phyloP scores from a whole-genome alignment of 2,888 invertebrate species.

The Euplagia quadripunctaria region DNA sequence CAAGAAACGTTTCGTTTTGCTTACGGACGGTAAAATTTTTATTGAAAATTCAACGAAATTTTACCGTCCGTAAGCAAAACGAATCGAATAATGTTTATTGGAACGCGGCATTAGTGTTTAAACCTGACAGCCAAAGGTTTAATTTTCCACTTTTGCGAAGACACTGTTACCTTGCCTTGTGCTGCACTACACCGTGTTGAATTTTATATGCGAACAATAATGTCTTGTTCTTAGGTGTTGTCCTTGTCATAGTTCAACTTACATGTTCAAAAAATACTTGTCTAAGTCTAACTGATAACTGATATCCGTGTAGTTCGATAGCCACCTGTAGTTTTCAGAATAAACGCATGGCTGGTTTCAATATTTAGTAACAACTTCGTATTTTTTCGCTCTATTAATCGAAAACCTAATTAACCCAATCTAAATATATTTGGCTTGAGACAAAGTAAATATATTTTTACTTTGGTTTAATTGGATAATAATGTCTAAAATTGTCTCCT shows the following conservation, averaged over 20 bases:
- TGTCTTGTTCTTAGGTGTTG: no score
- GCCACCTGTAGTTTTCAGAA: neutral
- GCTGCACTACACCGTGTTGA: no score
- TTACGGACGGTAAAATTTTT: no score
- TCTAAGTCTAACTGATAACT: neutral
- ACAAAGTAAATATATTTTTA: neutral
- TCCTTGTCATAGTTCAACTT: neutral
- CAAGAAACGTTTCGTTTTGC: no score
- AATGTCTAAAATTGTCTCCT: neutral
- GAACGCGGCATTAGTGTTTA: no score
- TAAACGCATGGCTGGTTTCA: constrained; percentile 4
- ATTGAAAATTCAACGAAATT: no score
- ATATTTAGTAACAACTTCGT: neutral
- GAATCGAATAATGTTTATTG: no score
- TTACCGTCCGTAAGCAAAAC: no score
- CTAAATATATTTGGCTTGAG: neutral
- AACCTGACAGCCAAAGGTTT: no score
- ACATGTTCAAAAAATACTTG: neutral
- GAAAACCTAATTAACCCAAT: neutral
- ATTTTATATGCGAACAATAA: no score
- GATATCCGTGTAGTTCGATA: neutral
- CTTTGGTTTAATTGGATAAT: neutral
- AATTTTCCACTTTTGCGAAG: no score
- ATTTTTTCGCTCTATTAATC: neutral
- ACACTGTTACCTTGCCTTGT: no score